Base-by-base conservation (phyloP, 2,797 vertebrate species). In the Sebastes reedi region DNA sequence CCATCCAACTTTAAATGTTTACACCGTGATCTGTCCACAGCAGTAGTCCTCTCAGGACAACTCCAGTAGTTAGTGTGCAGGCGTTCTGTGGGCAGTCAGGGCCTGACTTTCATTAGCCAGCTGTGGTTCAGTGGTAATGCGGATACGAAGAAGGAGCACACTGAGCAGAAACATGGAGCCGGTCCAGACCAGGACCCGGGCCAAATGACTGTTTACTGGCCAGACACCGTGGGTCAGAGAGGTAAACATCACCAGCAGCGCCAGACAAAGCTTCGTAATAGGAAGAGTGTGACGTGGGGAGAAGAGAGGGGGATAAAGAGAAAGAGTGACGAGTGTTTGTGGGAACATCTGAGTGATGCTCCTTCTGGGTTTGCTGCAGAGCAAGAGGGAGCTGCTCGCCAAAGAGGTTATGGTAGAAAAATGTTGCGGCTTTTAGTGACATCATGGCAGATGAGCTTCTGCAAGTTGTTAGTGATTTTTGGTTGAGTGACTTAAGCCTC, bases 31-130 rank as follows among this genome's bases (percentile, higher is more conserved):
- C 62, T 16, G 55, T 80, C 75, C 42, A 62, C 65, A 74, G 52
- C 32, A 74, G 68, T 52, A 54, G 68, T 67, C 59, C n/a, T 50
- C 25, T 81, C 50, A 75, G 80, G 85, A 87, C 71, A 67, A 67
- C 59, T 76, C 30, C 72, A 67, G 76, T 82, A 81, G 84, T 80
- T 68, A 77, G 65, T 86, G 55, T 66, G 80, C 79, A 85, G 64
- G 46, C 69, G 29, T 82, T 72, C 58, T 82, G 74, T 71, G 87
- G 85, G 82, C 67, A 79, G 80, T 61, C 27, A 22, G 32, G 32
- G 85, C 83, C 89, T 93, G 90, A 89, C 86, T 82, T 81, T 91
- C 89, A 91, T 93, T 88, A 89, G 74, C 68, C 87, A 89, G 89
- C 91, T 91, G 88, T 81, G 89, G 87, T 91, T 91, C 73, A 77